These are phyloP conservation scores for Nyctereutes procyonoides DNA, from an alignment of 2,113 vertebrate species.

Conservation along the genomic window DNA sequence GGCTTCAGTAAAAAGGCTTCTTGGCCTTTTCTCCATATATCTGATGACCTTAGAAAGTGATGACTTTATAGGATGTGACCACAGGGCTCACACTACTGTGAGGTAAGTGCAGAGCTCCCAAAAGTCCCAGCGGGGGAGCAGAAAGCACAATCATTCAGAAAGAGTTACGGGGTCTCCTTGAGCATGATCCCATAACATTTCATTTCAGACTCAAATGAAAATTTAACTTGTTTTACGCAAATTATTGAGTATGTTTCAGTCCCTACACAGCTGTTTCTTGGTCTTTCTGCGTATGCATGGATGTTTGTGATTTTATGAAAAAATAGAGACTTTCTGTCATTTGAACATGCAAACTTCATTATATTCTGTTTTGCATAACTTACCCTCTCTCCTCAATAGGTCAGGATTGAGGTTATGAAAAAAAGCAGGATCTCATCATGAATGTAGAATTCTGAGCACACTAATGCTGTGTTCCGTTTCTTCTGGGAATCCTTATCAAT, in stretches of 20 bases:
- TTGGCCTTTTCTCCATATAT: slow-evolving; percentile 79
- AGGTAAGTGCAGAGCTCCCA: slow-evolving; percentile 66
- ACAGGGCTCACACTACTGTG: slow-evolving; percentile 67
- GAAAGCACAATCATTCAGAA: slow-evolving; percentile 37
- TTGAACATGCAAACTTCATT: slow-evolving; percentile 52
- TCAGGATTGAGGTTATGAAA: neutral
- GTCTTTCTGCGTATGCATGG: neutral
- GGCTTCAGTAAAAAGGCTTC: slow-evolving; percentile 19
- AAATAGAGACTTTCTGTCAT: neutral
- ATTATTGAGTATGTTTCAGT: neutral
- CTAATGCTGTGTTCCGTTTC: slow-evolving; percentile 34
- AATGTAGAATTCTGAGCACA: slow-evolving; percentile 7
- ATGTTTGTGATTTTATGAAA: neutral
- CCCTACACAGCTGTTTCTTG: neutral
- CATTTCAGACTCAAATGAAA: slow-evolving; percentile 38
- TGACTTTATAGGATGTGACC: slow-evolving; percentile 83
- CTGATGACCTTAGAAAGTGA: slow-evolving; percentile 78
- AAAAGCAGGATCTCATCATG: slow-evolving; percentile 26
- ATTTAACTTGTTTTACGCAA: neutral
- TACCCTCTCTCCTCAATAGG: neutral
- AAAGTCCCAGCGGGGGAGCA: slow-evolving; percentile 54
- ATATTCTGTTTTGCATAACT: slow-evolving; percentile 23
- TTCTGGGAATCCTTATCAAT: slow-evolving; percentile 76
- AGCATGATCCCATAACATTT: slow-evolving; percentile 1
- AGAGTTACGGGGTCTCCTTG: neutral